Conservation (phyloP, 2,888 invertebrate species). For the Calliopum simillimum region DNA sequence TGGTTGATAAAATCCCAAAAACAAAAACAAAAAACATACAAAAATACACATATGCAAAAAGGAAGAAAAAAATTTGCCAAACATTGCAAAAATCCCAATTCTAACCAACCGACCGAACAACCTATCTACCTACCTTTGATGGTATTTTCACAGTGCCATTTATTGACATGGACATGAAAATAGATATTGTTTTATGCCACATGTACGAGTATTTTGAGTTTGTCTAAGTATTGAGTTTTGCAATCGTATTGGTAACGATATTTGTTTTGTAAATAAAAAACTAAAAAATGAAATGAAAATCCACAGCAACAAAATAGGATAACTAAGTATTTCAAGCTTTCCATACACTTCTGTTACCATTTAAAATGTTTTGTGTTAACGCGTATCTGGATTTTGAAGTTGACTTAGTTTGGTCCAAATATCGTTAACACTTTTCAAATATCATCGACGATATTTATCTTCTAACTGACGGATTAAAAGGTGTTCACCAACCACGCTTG, state of each 20-base stretch:
- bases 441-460: no score
- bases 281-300: background rate
- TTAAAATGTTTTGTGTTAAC: slow-evolving; percentile 2
- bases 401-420: no score
- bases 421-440: no score
- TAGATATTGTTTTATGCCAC: slow-evolving; percentile 15
- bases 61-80: no score
- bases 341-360: background rate
- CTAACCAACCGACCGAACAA: background rate
- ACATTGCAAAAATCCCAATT: no score
- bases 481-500: no score
- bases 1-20: background rate
- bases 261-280: background rate
- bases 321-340: slow-evolving; percentile 1
- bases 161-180: slow-evolving; percentile 22
- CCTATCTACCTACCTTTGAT: slow-evolving; percentile 6
- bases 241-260: slow-evolving; percentile 7
- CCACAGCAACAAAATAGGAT: background rate
- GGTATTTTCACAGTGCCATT: slow-evolving; percentile 2
- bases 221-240: no score
- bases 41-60: background rate
- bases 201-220: background rate
- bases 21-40: background rate
- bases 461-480: no score
- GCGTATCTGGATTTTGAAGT: background rate